Conservation (phyloP, 2,888 invertebrate genomes). For the Orchesellides sinensis region DNA sequence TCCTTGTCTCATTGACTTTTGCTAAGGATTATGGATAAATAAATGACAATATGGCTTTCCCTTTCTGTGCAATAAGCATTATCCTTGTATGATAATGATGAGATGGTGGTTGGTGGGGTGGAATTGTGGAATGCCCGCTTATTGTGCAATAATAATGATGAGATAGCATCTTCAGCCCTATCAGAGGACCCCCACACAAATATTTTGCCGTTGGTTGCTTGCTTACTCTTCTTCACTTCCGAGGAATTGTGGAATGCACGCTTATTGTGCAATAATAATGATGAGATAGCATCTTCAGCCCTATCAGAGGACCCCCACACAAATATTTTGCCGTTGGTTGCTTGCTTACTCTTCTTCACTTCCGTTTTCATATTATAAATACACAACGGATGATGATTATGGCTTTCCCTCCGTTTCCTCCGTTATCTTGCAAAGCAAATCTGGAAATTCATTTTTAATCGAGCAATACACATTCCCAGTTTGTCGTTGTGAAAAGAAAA, state of each 20-base stretch:
- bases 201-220: no score
- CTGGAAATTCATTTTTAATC: constrained; percentile 50
- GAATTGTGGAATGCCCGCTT: no score
- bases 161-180: constrained; percentile 22
- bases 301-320: neutral
- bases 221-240: constrained; percentile 17
- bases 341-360: constrained; percentile 10
- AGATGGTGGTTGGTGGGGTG: no score
- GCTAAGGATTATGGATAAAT: no score
- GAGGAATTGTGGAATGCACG: no score
- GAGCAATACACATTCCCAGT: constrained; percentile 44
- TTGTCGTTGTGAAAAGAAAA: constrained; percentile 48
- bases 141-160: neutral
- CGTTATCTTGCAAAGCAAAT: neutral
- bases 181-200: constrained; percentile 7
- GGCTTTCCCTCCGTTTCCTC: neutral
- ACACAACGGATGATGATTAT: constrained; percentile 28
- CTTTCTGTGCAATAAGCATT: no score
- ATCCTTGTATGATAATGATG: no score
- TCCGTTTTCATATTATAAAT: constrained; percentile 15
- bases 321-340: no score
- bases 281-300: constrained; percentile 23
- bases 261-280: no score
- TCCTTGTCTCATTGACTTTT: no score
- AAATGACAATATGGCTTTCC: no score